phyloP scores from a whole-genome alignment of 2,888 invertebrate genomes.

The Amblyteles armatorius region DNA sequence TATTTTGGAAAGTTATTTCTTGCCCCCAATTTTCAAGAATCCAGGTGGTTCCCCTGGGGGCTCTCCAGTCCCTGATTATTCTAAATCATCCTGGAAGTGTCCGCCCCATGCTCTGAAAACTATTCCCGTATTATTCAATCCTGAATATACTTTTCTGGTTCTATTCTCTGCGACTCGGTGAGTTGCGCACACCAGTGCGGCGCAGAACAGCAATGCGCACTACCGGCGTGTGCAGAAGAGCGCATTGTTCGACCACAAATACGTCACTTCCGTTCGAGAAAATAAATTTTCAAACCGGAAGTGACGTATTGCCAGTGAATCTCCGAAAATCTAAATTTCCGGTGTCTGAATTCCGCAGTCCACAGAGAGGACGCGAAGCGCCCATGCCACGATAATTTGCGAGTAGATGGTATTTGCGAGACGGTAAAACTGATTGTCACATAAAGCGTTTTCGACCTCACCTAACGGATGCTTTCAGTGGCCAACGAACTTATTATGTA shows the following conservation, averaged over 20 bases:
- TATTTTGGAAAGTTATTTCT: not conserved
- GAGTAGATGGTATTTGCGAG: not conserved
- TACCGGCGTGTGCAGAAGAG: too few species aligned
- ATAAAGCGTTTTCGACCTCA: not conserved
- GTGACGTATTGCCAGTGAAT: not conserved
- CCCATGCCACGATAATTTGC: not conserved
- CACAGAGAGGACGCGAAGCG: too few species aligned
- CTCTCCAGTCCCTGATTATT: too few species aligned
- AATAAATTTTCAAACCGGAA: not conserved
- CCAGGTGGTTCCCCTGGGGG: too few species aligned
- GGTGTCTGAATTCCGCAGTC: not conserved
- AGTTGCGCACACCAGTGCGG: too few species aligned
- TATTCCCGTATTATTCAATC: not conserved
- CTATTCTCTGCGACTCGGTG: too few species aligned
- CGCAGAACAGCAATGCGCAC: too few species aligned
- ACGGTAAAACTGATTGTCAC: not conserved
- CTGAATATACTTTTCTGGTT: too few species aligned
- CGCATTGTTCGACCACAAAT: too few species aligned
- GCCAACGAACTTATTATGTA: slow-evolving; percentile 49
- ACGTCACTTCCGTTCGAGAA: not conserved
- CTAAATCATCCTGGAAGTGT: too few species aligned
- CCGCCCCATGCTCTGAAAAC: too few species aligned
- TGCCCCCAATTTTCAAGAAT: too few species aligned
- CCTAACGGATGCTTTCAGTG: not conserved
- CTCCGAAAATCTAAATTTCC: not conserved